These are phyloP conservation scores for Nerophis ophidion DNA, from an alignment of 2,113 vertebrate species.

Conservation along the genomic window DNA sequence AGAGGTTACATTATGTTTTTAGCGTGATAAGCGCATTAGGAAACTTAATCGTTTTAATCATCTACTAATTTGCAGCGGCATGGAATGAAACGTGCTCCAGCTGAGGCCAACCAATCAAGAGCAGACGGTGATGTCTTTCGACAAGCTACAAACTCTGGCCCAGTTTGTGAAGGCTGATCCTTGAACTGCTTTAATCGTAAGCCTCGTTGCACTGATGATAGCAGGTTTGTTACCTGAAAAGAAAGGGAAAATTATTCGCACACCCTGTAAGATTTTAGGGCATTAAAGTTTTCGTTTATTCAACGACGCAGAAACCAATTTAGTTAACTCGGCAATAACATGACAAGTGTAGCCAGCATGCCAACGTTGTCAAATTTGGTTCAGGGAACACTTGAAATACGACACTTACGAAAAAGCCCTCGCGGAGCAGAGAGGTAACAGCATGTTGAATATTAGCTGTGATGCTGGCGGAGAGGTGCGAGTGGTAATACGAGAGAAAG, in stretches of 20 bases:
- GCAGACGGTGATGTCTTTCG: conserved; percentile 28
- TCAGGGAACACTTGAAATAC: not conserved
- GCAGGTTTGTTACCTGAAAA: not conserved
- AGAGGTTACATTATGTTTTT: conserved; percentile 49
- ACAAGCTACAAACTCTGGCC: conserved; percentile 28
- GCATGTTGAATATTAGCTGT: no score
- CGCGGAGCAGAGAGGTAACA: no score
- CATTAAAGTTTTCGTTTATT: no score
- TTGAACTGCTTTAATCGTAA: not conserved
- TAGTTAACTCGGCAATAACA: not conserved
- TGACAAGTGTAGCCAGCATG: not conserved
- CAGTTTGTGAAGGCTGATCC: conserved; percentile 22
- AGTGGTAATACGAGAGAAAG: no score
- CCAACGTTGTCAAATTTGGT: not conserved
- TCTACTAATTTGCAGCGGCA: conserved; percentile 55
- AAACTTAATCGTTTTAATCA: conserved; percentile 64
- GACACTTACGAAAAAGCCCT: no score
- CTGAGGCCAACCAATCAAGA: conserved; percentile 40
- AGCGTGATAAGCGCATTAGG: conserved; percentile 57
- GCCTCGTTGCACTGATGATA: not conserved
- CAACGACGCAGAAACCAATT: not conserved
- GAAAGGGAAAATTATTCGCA: no score
- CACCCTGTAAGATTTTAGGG: no score
- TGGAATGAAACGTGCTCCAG: conserved; percentile 51
- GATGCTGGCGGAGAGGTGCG: no score